Conservation (phyloP, 2,113 vertebrate species). For the Rhineura floridana region DNA sequence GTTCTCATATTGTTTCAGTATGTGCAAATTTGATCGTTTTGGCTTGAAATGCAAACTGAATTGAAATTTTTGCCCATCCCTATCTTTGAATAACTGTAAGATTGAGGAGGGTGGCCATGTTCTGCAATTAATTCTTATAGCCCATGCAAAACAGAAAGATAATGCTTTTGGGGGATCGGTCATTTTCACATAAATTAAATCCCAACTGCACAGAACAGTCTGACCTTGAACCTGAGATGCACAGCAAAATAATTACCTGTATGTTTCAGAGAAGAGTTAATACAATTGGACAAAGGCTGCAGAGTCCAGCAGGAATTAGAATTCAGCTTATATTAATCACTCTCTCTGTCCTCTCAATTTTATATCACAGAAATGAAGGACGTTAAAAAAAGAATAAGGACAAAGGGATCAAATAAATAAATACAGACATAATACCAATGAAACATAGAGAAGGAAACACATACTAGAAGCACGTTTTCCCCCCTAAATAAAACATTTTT, state of each 20-base stretch:
- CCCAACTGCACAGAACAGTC: not conserved
- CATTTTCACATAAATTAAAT: slow-evolving; percentile 48
- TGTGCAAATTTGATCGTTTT: too few relatives aligned
- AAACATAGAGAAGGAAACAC: not conserved
- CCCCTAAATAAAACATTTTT: not conserved
- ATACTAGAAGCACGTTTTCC: slow-evolving; percentile 22
- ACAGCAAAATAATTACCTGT: slow-evolving; percentile 59
- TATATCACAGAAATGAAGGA: slow-evolving; percentile 57
- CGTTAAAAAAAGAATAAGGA: slow-evolving; percentile 46
- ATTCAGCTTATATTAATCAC: slow-evolving; percentile 66
- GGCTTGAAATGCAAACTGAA: too few relatives aligned
- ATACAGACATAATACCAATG: not conserved
- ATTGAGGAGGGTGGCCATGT: not conserved
- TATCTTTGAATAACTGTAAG: too few relatives aligned
- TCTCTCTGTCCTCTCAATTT: slow-evolving; percentile 53
- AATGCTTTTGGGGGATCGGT: not conserved
- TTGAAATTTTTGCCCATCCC: too few relatives aligned
- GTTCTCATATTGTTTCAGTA: too few relatives aligned
- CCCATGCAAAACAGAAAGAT: not conserved
- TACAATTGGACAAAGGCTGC: slow-evolving; percentile 53
- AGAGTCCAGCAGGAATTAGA: slow-evolving; percentile 59
- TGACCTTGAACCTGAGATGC: slow-evolving; percentile 58
- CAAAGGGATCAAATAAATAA: not conserved
- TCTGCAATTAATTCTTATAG: not conserved
- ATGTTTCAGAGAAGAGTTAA: slow-evolving; percentile 63